These are phyloP conservation scores for Agonum fuliginosum DNA, from an alignment of 2,888 invertebrate species.

Conservation along the genomic window DNA sequence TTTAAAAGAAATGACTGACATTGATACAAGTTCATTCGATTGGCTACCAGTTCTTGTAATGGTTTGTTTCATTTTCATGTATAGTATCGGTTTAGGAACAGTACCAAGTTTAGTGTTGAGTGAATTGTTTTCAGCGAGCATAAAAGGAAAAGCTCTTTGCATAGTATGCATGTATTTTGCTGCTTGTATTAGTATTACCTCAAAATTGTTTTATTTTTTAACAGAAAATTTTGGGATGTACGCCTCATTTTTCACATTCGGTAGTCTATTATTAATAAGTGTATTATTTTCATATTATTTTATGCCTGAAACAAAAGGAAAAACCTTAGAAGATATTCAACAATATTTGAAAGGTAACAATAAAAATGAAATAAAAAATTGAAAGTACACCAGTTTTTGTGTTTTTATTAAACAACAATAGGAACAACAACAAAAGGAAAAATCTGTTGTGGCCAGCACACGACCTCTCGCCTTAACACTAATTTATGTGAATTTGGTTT, in stretches of 20 bases:
- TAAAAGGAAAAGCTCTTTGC: conserved; percentile 67
- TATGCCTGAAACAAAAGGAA: conserved; percentile 70
- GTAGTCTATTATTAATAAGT: conserved; percentile 64
- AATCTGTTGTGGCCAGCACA: no score
- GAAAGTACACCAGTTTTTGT: conserved; percentile 23
- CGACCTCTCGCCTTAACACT: no score
- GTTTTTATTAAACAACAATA: conserved; percentile 53
- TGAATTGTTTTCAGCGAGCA: conserved; percentile 68
- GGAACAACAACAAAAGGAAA: no score
- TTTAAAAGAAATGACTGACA: conserved; percentile 64
- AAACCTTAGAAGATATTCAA: conserved; percentile 70
- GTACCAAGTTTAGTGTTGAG: conserved; percentile 65
- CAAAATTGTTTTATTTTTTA: conserved; percentile 67
- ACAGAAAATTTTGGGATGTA: conserved; percentile 66
- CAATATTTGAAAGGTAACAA: conserved; percentile 66
- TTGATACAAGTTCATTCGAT: conserved; percentile 62
- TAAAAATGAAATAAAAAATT: not conserved
- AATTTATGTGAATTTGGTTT: no score
- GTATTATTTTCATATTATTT: conserved; percentile 66
- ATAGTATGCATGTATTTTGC: conserved; percentile 65
- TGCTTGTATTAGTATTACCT: conserved; percentile 63
- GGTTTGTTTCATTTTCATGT: conserved; percentile 63
- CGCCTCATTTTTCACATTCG: conserved; percentile 67
- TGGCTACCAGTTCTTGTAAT: conserved; percentile 66
- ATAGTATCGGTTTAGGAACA: conserved; percentile 65